Evolutionary conservation across 2,888 invertebrate species (phyloP), one percentile per base, ranked within the genome.

Genomic region (Athalia circularis): DNA sequence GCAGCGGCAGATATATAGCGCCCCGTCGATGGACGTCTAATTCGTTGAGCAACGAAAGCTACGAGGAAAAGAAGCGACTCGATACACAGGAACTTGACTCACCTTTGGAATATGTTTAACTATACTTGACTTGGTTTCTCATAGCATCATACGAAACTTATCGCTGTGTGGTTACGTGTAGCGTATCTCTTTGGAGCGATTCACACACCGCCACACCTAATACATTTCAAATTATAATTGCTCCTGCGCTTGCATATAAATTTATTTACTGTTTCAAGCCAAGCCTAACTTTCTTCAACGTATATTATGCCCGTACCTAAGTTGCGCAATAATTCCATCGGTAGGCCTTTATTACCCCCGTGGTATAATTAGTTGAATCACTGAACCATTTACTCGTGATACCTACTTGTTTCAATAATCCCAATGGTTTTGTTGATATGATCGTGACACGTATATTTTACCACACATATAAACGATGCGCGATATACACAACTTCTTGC

Each of bases 211-310:
- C 77, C 77, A 57, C 77, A 77, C 77, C 77, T 77, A 70, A 77
- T 77, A 77, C 77, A 62, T 70, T 70, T 77, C 77, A 77, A 70
- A 77, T 77, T 77, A 62, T 77, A 77, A 70, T 70, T 70, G 77
- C 65, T 57, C 72, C 59, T 47, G 72, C 52, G 77, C 57, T 67
- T 59, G 45, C 67, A 57, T 54, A 67, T 77, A 68, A 68, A 77
- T 68, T n/a, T 65, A 54, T 65, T 15, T 76, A 72, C 72, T 72
- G 72, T 72, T 72, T 72, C 57, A 72, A 75, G 59, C 59, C 72
- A 15, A 43, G 72, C 72, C 72, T 59, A 11, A 72, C 57, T 72
- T 72, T 72, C 72, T 64, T 75, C 11, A 29, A 29, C n/a, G 64
- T 29, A 29, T 29, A 29, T 29, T 29, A 29, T 29, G 2, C 29